Base-by-base conservation (phyloP, 2,797 vertebrate genomes). In the Emys orbicularis region DNA sequence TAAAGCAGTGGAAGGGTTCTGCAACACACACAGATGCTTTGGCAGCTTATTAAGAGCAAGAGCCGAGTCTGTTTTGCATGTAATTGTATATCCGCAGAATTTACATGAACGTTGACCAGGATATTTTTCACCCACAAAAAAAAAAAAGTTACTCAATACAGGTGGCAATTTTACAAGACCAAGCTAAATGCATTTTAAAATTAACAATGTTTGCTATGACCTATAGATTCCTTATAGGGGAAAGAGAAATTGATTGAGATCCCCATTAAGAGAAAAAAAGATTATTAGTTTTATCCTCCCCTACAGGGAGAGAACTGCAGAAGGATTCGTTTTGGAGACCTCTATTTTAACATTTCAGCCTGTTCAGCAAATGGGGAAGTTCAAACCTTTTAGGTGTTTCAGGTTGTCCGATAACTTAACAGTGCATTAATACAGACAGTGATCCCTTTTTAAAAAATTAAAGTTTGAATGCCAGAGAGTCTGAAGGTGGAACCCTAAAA, bases 91-190 rank as follows among this genome's bases (percentile, higher is more conserved):
- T 8, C 0, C 1, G 25, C 37, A 90, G 74, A 27, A 86, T 25
- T 52, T 88, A 19, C 81, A 47, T 31, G 13, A 80, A 81, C 23
- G 3, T 27, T 37, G 81, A 41, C 2, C 76, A 25, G 74, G 37
- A 83, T 3, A 31, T 81, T 95, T 87, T 57, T 88, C 37, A 57
- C 4, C n/a, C 21, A 86, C 2, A 65, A 94, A 94, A 93, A 8
- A 94, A 93, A 94, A 6, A 92, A 16, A 47, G 21, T 54, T 54
- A 85, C 84, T 16, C 50, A 3, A 50, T 79, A 41, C 31, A 65
- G 50, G 12, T 37, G 49, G 37, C 82, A 80, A 27, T 44, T 76
- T 77, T 34, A 54, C 4, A 3, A 91, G 87, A 88, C 13, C 0
- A 52, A 76, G 11, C 87, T 44, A 76, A 59, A 7, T 89, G 18